phyloP scores from a whole-genome alignment of 2,888 invertebrate species.

The Agonopterix alstromeriana region DNA sequence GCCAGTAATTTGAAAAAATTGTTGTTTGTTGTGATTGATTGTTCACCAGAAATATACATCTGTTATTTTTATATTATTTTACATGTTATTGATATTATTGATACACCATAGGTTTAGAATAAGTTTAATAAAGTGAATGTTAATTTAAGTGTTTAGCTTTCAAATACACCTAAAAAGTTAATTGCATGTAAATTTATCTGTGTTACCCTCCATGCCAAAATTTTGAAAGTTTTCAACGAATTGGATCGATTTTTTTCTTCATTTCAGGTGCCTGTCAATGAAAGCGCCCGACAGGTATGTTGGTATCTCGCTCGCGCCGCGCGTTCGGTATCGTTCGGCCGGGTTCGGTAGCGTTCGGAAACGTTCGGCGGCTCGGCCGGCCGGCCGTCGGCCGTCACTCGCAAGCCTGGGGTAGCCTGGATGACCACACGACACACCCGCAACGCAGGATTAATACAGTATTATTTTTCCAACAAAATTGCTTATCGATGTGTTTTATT shows the following conservation, averaged over 20 bases:
- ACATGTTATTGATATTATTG: neutral
- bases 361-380: conserved; percentile 58
- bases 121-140: no score
- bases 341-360: conserved; percentile 65
- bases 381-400: conserved; percentile 47
- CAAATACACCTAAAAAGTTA: conserved; percentile 1
- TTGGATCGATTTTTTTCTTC: conserved; percentile 81
- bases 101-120: conserved; percentile 7
- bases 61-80: neutral
- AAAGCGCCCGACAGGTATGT: conserved; percentile 85
- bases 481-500: conserved; percentile 72
- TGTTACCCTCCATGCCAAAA: conserved; percentile 38
- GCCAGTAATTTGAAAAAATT: neutral
- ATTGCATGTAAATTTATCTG: conserved; percentile 76
- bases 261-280: conserved; percentile 85
- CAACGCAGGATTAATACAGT: conserved; percentile 69
- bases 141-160: neutral
- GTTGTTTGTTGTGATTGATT: conserved; percentile 15
- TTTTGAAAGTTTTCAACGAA: conserved; percentile 77
- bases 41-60: conserved; percentile 5
- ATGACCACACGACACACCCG: conserved; percentile 71
- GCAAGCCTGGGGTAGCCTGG: conserved; percentile 71
- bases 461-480: conserved; percentile 64
- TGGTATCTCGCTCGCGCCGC: conserved; percentile 62
- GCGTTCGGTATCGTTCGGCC: conserved; percentile 69